Percentiles rank a stretch among this genome's conserved stretches.
phyloP scores from a whole-genome alignment of 2,888 invertebrate species.

The Calameuta pallipes region DNA sequence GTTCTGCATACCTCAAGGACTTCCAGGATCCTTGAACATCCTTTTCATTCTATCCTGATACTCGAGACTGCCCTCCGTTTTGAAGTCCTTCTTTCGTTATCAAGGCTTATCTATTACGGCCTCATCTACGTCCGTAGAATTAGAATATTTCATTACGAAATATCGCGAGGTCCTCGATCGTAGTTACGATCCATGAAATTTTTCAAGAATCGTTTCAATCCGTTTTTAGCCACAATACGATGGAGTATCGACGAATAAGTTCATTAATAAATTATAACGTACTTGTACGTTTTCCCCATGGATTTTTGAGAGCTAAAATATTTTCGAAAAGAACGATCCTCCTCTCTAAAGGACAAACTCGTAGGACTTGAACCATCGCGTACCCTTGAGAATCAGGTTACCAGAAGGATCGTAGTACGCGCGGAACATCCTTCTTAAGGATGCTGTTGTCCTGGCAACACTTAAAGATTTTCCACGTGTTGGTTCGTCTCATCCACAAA shows the following conservation, averaged over 20 bases:
- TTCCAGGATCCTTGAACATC: slow-evolving; percentile 1
- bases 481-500: slow-evolving; percentile 34
- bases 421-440: slow-evolving; percentile 28
- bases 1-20: slow-evolving; percentile 16
- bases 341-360: slow-evolving; percentile 8
- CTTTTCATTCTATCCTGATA: slow-evolving; percentile 42
- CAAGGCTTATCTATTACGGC: background rate
- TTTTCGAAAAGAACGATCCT: background rate
- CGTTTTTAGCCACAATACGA: background rate
- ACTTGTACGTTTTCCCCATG: background rate
- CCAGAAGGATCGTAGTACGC: slow-evolving; percentile 24
- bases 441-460: slow-evolving; percentile 46
- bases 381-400: slow-evolving; percentile 42
- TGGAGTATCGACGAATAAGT: no score
- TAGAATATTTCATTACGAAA: background rate
- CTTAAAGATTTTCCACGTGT: slow-evolving; percentile 47
- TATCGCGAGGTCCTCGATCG: background rate
- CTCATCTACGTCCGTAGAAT: background rate
- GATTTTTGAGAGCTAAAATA: background rate
- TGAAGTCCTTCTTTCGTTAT: slow-evolving; percentile 38
- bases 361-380: slow-evolving; percentile 31
- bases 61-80: slow-evolving; percentile 40
- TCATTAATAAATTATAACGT: background rate
- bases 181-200: background rate
- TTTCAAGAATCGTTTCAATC: background rate